Evolutionary conservation across 2,797 vertebrate genomes (phyloP).

Genomic region (Gallinago nigripennis): DNA sequence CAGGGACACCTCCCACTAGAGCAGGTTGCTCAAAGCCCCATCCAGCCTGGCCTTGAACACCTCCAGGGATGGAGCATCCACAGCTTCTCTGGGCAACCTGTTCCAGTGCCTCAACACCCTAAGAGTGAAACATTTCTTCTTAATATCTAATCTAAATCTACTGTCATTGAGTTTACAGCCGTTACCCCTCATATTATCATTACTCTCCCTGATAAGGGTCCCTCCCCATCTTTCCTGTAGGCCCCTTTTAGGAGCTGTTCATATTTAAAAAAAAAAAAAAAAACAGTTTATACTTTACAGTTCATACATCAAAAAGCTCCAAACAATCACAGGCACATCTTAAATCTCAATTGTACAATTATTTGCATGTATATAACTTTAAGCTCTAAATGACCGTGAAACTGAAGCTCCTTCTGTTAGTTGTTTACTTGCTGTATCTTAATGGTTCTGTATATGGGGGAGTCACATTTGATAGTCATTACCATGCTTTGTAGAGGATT

Average conservation of each 20-base stretch:
- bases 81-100: neutral
- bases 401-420: neutral
- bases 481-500: neutral
- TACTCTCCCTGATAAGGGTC: neutral
- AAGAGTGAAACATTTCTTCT: neutral
- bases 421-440: neutral
- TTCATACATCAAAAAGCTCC: neutral
- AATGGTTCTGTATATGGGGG: neutral
- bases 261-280: neutral
- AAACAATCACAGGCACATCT: neutral
- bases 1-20: neutral
- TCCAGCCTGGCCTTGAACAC: neutral
- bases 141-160: neutral
- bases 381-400: neutral
- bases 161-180: neutral
- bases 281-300: neutral
- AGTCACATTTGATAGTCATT: conserved; percentile 19
- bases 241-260: neutral
- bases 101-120: neutral
- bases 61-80: neutral
- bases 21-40: neutral
- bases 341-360: neutral
- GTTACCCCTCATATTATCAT: neutral
- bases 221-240: neutral
- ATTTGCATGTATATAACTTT: neutral